A percentile compares a stretch with the other conserved stretches of the same genome.
phyloP scores from a whole-genome alignment of 1,140 invertebrate genomes.

The Ceratina japonica region DNA sequence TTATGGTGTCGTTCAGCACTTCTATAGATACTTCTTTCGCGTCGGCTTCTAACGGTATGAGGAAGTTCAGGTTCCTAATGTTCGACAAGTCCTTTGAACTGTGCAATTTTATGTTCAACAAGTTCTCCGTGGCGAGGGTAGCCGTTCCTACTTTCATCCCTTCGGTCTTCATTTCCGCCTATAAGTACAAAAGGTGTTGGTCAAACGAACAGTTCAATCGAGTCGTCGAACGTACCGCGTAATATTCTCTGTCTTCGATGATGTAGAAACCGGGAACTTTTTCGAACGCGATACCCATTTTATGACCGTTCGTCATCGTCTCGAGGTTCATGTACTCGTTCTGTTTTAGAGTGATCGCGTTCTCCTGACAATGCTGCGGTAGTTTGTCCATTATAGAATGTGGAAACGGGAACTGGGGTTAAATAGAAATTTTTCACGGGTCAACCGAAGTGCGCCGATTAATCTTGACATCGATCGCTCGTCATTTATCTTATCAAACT shows the following conservation, averaged over 20 bases:
- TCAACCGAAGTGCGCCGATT: background rate
- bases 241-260: constrained; percentile 54
- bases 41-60: constrained; percentile 54
- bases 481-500: constrained; percentile 13
- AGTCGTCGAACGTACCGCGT: constrained; percentile 17
- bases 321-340: constrained; percentile 58
- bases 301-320: constrained; percentile 42
- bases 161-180: constrained; percentile 59
- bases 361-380: constrained; percentile 51
- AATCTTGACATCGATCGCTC: background rate
- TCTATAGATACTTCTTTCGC: constrained; percentile 56
- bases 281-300: constrained; percentile 45
- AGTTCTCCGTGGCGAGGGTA: constrained; percentile 50
- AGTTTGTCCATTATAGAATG: constrained; percentile 22
- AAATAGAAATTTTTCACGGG: background rate
- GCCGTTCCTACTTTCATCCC: constrained; percentile 60
- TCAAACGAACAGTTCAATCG: background rate
- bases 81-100: constrained; percentile 38
- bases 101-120: constrained; percentile 59
- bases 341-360: constrained; percentile 41
- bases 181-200: background rate
- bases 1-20: constrained; percentile 50
- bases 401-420: too few species aligned
- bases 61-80: constrained; percentile 51
- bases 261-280: constrained; percentile 57